These are phyloP conservation scores for Ricordea florida DNA, from an alignment of 92 coral and sea anemone genomes.

Conservation along the genomic window DNA sequence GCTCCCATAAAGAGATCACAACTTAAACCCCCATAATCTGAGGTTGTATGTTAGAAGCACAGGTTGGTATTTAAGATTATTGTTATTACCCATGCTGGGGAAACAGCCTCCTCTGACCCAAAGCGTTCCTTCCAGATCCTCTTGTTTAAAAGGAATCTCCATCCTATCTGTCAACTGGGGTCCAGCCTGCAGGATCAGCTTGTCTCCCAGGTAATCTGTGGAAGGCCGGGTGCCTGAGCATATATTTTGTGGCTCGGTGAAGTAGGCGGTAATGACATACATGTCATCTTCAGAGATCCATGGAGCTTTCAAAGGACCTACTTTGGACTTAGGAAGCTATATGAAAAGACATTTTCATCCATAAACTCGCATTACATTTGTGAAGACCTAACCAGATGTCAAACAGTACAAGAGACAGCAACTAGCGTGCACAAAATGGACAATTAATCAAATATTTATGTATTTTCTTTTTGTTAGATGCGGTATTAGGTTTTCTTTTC, in stretches of 20 bases:
- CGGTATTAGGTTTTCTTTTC: too few relatives aligned
- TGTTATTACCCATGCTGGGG: conserved; percentile 77
- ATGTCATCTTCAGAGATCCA: conserved; percentile 79
- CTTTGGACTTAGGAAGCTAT: conserved; percentile 65
- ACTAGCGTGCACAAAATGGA: too few relatives aligned
- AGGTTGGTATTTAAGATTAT: background rate
- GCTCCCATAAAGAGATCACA: background rate
- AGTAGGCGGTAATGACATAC: conserved; percentile 94
- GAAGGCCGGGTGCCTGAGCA: conserved; percentile 70
- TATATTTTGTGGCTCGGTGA: conserved; percentile 73
- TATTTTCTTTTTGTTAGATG: too few relatives aligned
- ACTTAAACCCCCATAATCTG: background rate
- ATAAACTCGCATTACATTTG: too few relatives aligned
- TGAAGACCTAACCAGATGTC: too few relatives aligned
- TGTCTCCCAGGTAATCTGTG: conserved; percentile 73
- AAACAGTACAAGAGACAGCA: too few relatives aligned
- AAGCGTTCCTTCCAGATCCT: conserved; percentile 59
- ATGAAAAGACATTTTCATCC: background rate
- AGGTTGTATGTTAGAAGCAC: background rate
- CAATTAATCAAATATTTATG: too few relatives aligned
- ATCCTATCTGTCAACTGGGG: conserved; percentile 11
- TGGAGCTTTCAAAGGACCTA: conserved; percentile 29
- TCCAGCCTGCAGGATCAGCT: conserved; percentile 80
- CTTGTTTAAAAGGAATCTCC: conserved; percentile 77
- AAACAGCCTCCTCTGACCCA: conserved; percentile 93